Base-by-base conservation (phyloP, 2,113 vertebrate species). In the Promerops cafer region DNA sequence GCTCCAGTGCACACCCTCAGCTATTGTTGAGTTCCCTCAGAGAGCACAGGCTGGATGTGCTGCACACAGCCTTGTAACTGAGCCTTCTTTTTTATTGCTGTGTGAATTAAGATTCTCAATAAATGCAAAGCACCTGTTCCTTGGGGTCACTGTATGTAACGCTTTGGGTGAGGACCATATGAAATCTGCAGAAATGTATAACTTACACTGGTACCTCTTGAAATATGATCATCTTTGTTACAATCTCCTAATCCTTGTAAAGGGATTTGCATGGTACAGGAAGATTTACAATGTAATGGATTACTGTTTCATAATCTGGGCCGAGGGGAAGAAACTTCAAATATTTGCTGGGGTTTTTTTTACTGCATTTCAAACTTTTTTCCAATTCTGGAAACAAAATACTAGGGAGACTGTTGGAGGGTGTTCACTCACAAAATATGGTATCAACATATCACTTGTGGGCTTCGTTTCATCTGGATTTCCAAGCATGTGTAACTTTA, bases 401-500 rank as follows among this genome's bases (percentile, higher is more conserved):
- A 16, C 15, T 23, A 33, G 12, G 44, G 49, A 85, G 14, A 45
- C 37, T 80, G 20, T 30, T 68, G 44, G 19, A 86, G 13, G 4
- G 6, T 23, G 31, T 61, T 91, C 2, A 1, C 35, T 39, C 22
- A 40, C 45, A 47, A 79, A 87, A 74, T 66, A 20, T 4, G 27
- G 10, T 64, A 37, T 57, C 2, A 0, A 6, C 2, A 0, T 26
- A 13, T 4, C 3, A 1, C 35, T 56, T 14, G 24, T 5, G 33
- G 27, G 50, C 83, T 93, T 83, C 37, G 37, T n/a, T 68, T 49
- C 37, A 16, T 82, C 44, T 2, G 69, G 85, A 76, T 98, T 98
- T 31, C 97, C 98, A 88, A 98, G 96, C 15, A 59, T 21, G 13
- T 94, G 70, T 42, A 99, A 98, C 96, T 83, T 98, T 97, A 93